Evolutionary conservation across 2,888 invertebrate genomes (phyloP).

Genomic region (Lutraria lutraria): DNA sequence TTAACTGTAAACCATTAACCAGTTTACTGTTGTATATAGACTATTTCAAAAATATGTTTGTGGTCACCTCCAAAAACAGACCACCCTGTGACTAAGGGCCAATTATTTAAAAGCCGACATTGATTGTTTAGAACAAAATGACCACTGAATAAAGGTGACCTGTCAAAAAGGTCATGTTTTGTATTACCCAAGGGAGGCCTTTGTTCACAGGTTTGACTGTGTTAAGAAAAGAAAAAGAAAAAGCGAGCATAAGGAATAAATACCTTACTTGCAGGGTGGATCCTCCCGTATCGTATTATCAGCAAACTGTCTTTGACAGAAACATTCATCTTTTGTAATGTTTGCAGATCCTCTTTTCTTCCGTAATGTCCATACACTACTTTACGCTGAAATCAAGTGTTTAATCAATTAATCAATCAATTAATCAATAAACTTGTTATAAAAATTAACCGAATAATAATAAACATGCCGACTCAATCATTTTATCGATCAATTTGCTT

Average conservation of each 20-base stretch:
- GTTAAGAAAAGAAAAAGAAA: not conserved
- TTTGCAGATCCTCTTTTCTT: constrained; percentile 85
- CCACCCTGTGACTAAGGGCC: no score
- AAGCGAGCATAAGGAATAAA: constrained; percentile 43
- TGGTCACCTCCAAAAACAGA: no score
- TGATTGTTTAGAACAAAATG: no score
- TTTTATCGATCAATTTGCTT: not conserved
- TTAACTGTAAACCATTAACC: no score
- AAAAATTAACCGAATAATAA: not conserved
- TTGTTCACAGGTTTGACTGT: no score
- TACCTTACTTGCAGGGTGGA: constrained; percentile 87
- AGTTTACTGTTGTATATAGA: no score
- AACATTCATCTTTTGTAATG: constrained; percentile 80
- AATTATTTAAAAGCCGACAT: no score
- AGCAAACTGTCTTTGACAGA: constrained; percentile 86
- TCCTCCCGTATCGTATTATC: constrained; percentile 87
- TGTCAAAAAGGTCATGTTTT: no score
- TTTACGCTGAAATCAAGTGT: constrained; percentile 76
- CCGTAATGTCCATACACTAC: constrained; percentile 87
- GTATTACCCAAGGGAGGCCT: no score
- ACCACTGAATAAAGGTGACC: no score
- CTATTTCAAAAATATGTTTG: no score
- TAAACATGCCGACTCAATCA: not conserved
- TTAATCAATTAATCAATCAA: not conserved
- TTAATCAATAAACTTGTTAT: not conserved